These are phyloP conservation scores for Thymelicus sylvestris DNA, from an alignment of 2,888 invertebrate species.

Conservation along the genomic window DNA sequence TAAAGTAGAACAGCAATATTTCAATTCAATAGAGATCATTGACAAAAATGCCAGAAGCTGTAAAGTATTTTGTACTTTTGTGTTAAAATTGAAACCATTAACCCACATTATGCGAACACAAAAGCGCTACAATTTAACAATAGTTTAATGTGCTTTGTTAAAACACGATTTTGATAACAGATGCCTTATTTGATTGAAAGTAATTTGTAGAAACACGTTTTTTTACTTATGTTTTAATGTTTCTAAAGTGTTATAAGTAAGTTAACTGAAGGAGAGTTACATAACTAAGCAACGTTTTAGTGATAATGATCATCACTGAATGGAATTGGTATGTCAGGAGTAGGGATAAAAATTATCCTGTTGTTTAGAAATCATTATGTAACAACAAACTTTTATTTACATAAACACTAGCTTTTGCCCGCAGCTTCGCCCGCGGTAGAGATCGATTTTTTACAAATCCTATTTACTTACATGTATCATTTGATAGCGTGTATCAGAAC, in stretches of 20 bases:
- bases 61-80: conserved; percentile 10
- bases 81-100: conserved; percentile 26
- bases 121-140: conserved; percentile 18
- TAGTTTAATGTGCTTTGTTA: conserved; percentile 26
- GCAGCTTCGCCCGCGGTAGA: no score
- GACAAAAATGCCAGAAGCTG: conserved; percentile 16
- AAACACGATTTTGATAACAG: conserved; percentile 25
- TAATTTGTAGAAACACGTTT: conserved; percentile 17
- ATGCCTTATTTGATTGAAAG: conserved; percentile 25
- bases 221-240: neutral
- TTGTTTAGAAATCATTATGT: neutral
- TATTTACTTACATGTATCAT: no score
- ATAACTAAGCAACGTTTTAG: neutral
- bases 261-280: neutral
- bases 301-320: neutral
- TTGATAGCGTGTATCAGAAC: no score
- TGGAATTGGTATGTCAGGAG: neutral
- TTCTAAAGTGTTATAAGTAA: neutral
- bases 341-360: neutral
- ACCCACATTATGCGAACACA: conserved; percentile 16
- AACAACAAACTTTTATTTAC: no score
- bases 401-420: no score
- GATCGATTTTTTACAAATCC: no score
- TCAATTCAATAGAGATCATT: neutral
- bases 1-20: no score